Evolutionary conservation across 2,888 invertebrate genomes (phyloP).

Genomic region (Andricus quercusramuli): DNA sequence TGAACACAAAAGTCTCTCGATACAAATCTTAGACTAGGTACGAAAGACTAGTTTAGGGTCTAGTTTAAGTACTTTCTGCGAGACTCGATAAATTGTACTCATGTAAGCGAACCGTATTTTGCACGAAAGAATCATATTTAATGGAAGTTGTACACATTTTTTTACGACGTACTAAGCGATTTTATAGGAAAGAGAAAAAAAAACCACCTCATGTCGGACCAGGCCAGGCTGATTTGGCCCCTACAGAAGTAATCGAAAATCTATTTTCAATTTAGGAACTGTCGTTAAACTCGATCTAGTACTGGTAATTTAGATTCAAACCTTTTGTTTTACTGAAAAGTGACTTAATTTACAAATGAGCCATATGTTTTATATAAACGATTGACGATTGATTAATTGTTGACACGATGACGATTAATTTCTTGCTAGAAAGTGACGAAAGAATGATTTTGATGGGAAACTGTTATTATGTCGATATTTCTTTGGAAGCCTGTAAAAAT

Average conservation of each 20-base stretch:
- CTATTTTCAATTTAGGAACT: conserved; percentile 28
- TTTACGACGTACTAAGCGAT: conserved; percentile 45
- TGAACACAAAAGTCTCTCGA: conserved; percentile 54
- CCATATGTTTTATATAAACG: conserved; percentile 13
- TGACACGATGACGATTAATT: not conserved
- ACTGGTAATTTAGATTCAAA: not conserved
- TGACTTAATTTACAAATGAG: conserved; percentile 9
- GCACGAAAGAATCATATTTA: conserved; percentile 69
- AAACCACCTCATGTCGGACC: conserved; percentile 27
- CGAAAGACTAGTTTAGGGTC: conserved; percentile 71
- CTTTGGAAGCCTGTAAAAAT: conserved; percentile 23
- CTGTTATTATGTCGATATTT: not conserved
- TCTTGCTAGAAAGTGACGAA: not conserved
- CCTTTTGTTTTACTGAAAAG: conserved; percentile 3
- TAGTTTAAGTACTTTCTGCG: conserved; percentile 75
- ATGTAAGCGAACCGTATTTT: conserved; percentile 68
- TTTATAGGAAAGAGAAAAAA: conserved; percentile 41
- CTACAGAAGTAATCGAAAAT: conserved; percentile 33
- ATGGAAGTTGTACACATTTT: conserved; percentile 69
- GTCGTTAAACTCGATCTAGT: not conserved
- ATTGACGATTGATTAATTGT: not conserved
- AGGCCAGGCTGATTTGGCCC: conserved; percentile 39
- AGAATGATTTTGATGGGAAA: conserved; percentile 18
- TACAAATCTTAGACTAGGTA: conserved; percentile 68
- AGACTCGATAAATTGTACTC: conserved; percentile 60